Percentiles rank a stretch among this genome's conserved stretches.
These are phyloP conservation scores for Plagodis pulveraria DNA, from an alignment of 2,888 invertebrate genomes.

Conservation along the genomic window DNA sequence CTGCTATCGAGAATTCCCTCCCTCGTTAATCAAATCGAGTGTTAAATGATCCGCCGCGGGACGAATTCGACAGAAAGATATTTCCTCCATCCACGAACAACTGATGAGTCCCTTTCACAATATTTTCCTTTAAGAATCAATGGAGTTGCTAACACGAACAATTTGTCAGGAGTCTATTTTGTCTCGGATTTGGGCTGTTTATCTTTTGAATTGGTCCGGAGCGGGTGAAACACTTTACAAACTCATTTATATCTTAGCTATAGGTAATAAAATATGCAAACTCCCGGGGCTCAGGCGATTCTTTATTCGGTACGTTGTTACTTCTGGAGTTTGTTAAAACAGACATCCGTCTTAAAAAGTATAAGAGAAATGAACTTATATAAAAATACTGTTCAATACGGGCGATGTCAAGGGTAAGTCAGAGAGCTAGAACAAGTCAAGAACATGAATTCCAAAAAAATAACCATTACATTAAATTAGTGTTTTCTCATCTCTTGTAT, in stretches of 20 bases:
- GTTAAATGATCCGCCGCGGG: slow-evolving; percentile 65
- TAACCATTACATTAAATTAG: too few relatives aligned
- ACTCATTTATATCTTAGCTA: slow-evolving; percentile 41
- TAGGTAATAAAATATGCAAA: slow-evolving; percentile 42
- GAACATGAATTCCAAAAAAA: too few relatives aligned
- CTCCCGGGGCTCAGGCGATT: slow-evolving; percentile 30
- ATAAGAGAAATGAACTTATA: background rate
- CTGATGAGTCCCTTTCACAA: slow-evolving; percentile 65
- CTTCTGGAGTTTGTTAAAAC: slow-evolving; percentile 30
- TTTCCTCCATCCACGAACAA: slow-evolving; percentile 53
- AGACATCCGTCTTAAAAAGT: slow-evolving; percentile 31
- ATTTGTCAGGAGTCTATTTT: slow-evolving; percentile 71
- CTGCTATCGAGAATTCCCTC: slow-evolving; percentile 41
- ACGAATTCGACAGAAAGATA: slow-evolving; percentile 57
- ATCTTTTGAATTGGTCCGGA: slow-evolving; percentile 49
- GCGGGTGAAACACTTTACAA: slow-evolving; percentile 40
- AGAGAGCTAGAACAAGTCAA: too few relatives aligned
- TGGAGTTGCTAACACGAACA: slow-evolving; percentile 68
- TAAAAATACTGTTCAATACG: too few relatives aligned
- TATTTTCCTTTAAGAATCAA: slow-evolving; percentile 71
- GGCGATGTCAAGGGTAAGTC: too few relatives aligned
- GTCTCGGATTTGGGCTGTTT: slow-evolving; percentile 59
- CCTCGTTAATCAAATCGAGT: slow-evolving; percentile 72
- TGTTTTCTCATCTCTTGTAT: too few relatives aligned
- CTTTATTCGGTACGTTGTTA: slow-evolving; percentile 37